Evolutionary conservation across 2,888 invertebrate species (phyloP).

Genomic region (Leptinotarsa haldemani): DNA sequence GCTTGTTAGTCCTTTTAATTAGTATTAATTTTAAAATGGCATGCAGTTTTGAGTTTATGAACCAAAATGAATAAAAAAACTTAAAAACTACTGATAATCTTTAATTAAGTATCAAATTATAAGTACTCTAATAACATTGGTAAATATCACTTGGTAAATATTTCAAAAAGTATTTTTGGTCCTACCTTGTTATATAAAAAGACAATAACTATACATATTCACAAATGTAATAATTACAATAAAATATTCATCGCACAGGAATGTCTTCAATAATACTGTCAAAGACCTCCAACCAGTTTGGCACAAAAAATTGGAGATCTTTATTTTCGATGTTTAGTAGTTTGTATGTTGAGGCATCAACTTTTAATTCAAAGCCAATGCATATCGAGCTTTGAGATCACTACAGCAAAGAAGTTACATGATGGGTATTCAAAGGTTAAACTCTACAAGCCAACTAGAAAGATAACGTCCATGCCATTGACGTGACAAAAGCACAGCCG

Average conservation of each 20-base stretch:
- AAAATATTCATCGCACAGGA: neutral
- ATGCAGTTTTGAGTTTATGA: neutral
- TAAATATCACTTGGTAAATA: conserved; percentile 20
- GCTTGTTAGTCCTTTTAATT: no score
- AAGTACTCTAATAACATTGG: conserved; percentile 9
- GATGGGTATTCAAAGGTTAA: no score
- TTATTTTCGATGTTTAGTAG: neutral
- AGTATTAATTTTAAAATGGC: no score
- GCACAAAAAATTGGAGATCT: neutral
- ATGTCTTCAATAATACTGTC: conserved; percentile 15
- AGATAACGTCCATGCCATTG: no score
- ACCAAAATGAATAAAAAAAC: neutral
- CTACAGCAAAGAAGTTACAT: no score
- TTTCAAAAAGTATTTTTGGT: conserved; percentile 7
- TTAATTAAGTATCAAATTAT: conserved; percentile 2
- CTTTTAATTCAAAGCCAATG: no score
- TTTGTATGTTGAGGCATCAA: neutral
- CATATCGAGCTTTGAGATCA: no score
- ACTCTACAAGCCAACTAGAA: no score
- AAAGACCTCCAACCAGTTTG: conserved; percentile 5
- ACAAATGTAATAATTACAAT: conserved; percentile 5
- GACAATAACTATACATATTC: conserved; percentile 16
- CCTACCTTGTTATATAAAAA: conserved; percentile 11
- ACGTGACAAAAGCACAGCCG: no score
- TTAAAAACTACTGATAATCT: neutral